Base-by-base conservation (phyloP, 2,888 invertebrate genomes). In the Catotricha subobsoleta region DNA sequence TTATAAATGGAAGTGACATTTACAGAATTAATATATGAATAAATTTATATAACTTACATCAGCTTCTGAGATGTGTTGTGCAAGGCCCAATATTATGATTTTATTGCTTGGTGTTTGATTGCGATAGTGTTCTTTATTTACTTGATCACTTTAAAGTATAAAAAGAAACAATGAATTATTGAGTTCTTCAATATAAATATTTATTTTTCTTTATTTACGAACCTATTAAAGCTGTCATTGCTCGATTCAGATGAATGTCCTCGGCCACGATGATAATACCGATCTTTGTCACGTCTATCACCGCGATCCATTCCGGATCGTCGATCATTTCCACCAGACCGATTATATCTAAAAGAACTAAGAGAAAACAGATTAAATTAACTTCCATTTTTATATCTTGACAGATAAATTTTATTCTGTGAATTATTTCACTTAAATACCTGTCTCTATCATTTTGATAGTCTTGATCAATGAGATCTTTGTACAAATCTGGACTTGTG, bases 11-110 rank as follows among this genome's bases (percentile, higher is more conserved):
- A 33, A 19, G 15, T 10, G 7, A 15, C n/a, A 12, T 15, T 9
- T 9, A 27, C 27, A 9, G 27, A 10, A 27, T 10, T 27, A 10
- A 27, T 27, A 27, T 7, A 27, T 33, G 16, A 19, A 33, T 33
- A 15, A 10, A 33, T 7, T 33, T 10, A 7, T 4, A 3, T 21
- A 35, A 66, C 73, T 66, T 67, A 79, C 78, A 64, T 81, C 80
- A 58, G 76, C 76, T 60, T 81, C 80, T 12, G 79, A 76, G 45
- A 80, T 74, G 56, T 80, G 79, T 50, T 76, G 73, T 19, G 78
- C 76, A 43, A 82, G 62, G 42, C 80, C 80, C 49, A 79, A 67
- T 47, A 81, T 76, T 67, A 81, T 79, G 42, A 81, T 76, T 43
- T 80, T 81, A 57, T 76, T 77, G 52, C 72, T 71, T 2, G 75